Evolutionary conservation across 2,113 vertebrate species (phyloP), one percentile per base, ranked within the genome.

Genomic region (Rousettus leschenaultii): DNA sequence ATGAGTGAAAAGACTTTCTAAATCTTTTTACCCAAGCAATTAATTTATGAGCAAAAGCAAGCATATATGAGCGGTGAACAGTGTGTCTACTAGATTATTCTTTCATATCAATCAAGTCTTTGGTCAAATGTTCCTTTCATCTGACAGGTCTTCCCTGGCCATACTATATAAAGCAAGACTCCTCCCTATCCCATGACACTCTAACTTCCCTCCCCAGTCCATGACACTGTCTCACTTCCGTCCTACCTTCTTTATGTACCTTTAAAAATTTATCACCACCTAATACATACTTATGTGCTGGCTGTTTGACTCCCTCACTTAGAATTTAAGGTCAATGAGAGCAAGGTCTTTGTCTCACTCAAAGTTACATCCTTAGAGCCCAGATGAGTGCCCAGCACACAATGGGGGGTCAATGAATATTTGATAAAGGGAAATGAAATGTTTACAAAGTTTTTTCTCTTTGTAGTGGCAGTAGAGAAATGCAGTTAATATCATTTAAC

Each of bases 401-500:
- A 78, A 48, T 95, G 80, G 91, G 33, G 22, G 45, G 51, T 80
- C 48, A 43, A 19, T 65, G 40, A 78, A 30, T 82, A 43, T 90
- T 79, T 94, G 88, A 93, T 45, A 80, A 85, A 83, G 82, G n/a
- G 3, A 89, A 85, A 57, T 45, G 2, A 91, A 84, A 79, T 86
- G 40, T 85, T 96, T 88, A 57, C 11, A 61, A 85, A 95, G 33
- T 93, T 71, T 84, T 18, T 75, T 96, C 82, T 71, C 40, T 15
- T 40, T 93, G 26, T 18, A 10, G 9, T 38, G 83, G 33, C 24
- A 38, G 2, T 82, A 21, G 18, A 19, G n/a, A 35, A 96, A 88
- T 59, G 28, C 33, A 83, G 12, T 85, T 86, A 40, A 22, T 88
- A 59, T 48, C 70, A 3, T 30, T 55, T 65, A 59, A 24, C 65